These are phyloP conservation scores for Tetramorium bicarinatum DNA, from an alignment of 2,888 invertebrate species.

Conservation along the genomic window DNA sequence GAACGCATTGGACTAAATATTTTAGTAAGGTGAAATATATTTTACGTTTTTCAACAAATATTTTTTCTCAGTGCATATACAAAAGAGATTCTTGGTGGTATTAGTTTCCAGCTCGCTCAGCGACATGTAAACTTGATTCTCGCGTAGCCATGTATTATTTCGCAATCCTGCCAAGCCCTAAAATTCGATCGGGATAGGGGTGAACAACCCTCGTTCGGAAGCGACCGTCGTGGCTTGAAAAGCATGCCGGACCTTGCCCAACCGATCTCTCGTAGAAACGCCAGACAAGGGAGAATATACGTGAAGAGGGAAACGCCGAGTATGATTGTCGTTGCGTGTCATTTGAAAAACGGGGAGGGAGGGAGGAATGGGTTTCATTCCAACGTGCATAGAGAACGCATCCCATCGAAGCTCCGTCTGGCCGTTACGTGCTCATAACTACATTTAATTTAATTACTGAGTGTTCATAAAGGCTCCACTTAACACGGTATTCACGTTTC, in stretches of 20 bases:
- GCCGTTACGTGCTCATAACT: constrained; percentile 25
- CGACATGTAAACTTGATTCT: background rate
- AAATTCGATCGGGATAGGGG: constrained; percentile 60
- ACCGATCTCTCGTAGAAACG: constrained; percentile 70
- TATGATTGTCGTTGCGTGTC: constrained; percentile 71
- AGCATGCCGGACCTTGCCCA: constrained; percentile 77
- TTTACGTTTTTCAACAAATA: too few species aligned
- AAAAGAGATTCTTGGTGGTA: background rate
- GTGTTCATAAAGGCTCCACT: constrained; percentile 33
- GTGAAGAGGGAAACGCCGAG: constrained; percentile 59
- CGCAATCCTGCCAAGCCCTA: constrained; percentile 36
- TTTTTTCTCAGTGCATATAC: too few species aligned
- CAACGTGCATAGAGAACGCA: constrained; percentile 27
- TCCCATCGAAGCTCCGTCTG: constrained; percentile 26
- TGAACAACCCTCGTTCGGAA: constrained; percentile 59
- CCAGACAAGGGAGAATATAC: constrained; percentile 55
- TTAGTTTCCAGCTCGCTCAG: background rate
- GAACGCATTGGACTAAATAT: too few species aligned
- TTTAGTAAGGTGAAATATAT: too few species aligned
- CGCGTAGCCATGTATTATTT: constrained; percentile 32
- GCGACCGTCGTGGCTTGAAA: constrained; percentile 49
- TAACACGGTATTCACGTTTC: constrained; percentile 19
- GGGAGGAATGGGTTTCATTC: background rate
- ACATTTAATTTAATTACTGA: constrained; percentile 43
- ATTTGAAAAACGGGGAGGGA: constrained; percentile 29